Conservation (phyloP, 2,888 invertebrate genomes). For the Brassicogethes aeneus region DNA sequence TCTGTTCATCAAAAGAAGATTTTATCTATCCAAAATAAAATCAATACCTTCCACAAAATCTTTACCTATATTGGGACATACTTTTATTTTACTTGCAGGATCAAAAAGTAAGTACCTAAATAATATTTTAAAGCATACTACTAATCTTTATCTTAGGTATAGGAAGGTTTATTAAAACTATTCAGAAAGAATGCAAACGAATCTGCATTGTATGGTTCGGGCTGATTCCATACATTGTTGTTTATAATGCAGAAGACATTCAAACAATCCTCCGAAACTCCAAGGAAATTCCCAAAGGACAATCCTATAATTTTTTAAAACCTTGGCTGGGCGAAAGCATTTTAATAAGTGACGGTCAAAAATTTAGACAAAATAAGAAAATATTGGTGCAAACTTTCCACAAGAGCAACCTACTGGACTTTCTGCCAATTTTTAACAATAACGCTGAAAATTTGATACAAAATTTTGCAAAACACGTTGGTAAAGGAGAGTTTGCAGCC, state of each 20-base stretch:
- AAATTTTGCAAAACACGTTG: constrained; percentile 14
- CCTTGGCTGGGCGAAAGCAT: constrained; percentile 24
- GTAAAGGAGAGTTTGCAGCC: constrained; percentile 21
- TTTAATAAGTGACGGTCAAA: constrained; percentile 18
- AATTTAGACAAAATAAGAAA: constrained; percentile 21
- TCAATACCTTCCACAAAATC: too few relatives aligned
- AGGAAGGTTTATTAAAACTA: too few relatives aligned
- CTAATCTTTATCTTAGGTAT: too few relatives aligned
- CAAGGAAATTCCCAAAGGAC: constrained; percentile 2
- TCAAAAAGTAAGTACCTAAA: too few relatives aligned
- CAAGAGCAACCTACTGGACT: constrained; percentile 18
- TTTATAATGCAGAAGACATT: constrained; percentile 20
- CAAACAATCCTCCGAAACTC: constrained; percentile 18
- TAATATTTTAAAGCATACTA: too few relatives aligned
- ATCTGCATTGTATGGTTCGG: constrained; percentile 22
- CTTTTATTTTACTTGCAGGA: too few relatives aligned
- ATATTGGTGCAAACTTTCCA: constrained; percentile 22
- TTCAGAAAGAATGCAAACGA: too few relatives aligned
- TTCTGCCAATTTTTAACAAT: constrained; percentile 20
- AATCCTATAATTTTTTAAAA: constrained; percentile 15
- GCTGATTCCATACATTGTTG: constrained; percentile 16
- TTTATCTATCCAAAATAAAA: too few relatives aligned
- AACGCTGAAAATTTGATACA: constrained; percentile 15
- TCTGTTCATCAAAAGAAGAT: too few relatives aligned
- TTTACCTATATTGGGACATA: too few relatives aligned